Evolutionary conservation across 1,140 invertebrate species (phyloP).

Genomic region (Bombus terrestris): DNA sequence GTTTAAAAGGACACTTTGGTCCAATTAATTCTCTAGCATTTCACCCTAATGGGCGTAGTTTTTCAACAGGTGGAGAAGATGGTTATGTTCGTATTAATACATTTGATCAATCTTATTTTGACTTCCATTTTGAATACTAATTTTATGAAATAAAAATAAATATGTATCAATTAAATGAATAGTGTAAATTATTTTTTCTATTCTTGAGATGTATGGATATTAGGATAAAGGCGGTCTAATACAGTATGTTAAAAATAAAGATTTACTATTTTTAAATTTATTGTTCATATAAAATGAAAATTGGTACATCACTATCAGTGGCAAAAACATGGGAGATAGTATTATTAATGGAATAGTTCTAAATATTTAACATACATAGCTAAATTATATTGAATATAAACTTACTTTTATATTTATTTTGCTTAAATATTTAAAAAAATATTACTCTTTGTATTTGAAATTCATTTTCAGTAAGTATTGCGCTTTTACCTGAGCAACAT

Average conservation of each 20-base stretch:
- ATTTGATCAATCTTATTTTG: conserved; percentile 98
- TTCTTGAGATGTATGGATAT: not conserved
- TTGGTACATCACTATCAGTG: not conserved
- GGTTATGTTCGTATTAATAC: conserved; percentile 98
- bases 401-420: not conserved
- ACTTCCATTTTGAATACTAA: conserved; percentile 97
- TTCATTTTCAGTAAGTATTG: conserved; percentile 91
- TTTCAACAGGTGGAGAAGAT: conserved; percentile 98
- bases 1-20: conserved; percentile 99
- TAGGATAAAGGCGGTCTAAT: not conserved
- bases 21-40: conserved; percentile 99
- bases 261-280: conserved; percentile 13
- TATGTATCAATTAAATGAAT: conserved; percentile 30
- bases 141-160: conserved; percentile 34
- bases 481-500: conserved; percentile 93
- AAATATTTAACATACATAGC: not conserved
- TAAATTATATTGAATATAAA: not conserved
- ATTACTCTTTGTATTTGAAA: conserved; percentile 87
- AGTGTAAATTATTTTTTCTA: conserved; percentile 21
- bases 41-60: conserved; percentile 98
- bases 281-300: conserved; percentile 9
- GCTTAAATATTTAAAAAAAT: conserved; percentile 4
- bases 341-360: not conserved
- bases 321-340: conserved; percentile 8
- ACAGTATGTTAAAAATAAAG: not conserved